These are phyloP conservation scores for Labia minor DNA, from an alignment of 2,888 invertebrate genomes.

Conservation along the genomic window DNA sequence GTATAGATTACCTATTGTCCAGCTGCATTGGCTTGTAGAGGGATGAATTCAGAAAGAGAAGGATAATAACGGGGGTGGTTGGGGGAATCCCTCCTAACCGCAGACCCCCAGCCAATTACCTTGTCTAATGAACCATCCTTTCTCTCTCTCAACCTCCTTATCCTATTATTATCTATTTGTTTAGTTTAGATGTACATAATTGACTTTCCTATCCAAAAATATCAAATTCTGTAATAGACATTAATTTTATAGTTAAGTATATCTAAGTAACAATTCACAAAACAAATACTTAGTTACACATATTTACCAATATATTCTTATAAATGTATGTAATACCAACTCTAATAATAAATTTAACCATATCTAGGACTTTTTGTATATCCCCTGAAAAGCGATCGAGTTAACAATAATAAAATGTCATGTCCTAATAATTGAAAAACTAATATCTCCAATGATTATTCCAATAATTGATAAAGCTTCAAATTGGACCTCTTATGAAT, in stretches of 20 bases:
- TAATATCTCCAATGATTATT: neutral
- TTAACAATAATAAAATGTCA: neutral
- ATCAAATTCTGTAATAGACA: too few relatives aligned
- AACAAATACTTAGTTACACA: too few relatives aligned
- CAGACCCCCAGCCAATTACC: neutral
- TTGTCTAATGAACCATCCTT: neutral
- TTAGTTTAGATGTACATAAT: too few relatives aligned
- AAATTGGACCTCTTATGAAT: conserved; percentile 5
- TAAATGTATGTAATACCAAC: too few relatives aligned
- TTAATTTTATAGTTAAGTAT: too few relatives aligned
- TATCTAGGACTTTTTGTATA: too few relatives aligned
- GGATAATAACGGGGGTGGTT: neutral
- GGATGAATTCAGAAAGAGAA: neutral
- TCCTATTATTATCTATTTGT: neutral
- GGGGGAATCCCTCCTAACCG: neutral
- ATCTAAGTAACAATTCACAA: too few relatives aligned
- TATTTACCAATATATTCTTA: too few relatives aligned
- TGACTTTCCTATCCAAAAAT: too few relatives aligned
- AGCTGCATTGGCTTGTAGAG: neutral
- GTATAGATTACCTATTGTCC: conserved; percentile 1
- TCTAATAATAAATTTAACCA: too few relatives aligned
- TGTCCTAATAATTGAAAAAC: neutral
- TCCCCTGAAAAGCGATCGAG: too few relatives aligned
- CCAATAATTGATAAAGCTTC: conserved; percentile 5
- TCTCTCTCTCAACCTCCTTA: neutral